Evolutionary conservation across 37 sponge, comb jelly and placozoan species (phyloP).

Genomic region (Eunapius fragilis): DNA sequence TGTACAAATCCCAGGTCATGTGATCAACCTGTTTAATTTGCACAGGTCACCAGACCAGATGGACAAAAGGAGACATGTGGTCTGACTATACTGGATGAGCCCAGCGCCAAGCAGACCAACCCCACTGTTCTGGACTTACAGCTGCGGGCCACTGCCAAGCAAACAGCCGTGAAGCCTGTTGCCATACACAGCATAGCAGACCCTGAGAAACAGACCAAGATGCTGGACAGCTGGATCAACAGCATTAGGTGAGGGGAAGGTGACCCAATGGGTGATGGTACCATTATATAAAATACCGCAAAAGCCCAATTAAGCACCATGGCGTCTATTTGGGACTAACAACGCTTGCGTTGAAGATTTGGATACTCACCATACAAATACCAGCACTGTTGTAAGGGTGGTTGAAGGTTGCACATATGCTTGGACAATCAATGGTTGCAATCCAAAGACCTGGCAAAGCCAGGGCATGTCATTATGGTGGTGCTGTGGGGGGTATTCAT

Average conservation of each 20-base stretch:
- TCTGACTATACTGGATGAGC: conserved; percentile 88
- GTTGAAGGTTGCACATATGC: no score
- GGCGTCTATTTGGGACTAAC: no score
- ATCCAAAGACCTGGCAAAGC: no score
- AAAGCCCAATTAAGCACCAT: no score
- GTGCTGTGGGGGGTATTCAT: no score
- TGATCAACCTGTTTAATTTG: background rate
- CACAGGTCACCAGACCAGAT: conserved; percentile 90
- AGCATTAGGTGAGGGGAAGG: conserved; percentile 60
- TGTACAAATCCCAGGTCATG: no score
- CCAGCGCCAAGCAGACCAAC: conserved; percentile 93
- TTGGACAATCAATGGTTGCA: no score
- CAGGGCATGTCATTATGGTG: no score
- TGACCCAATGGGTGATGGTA: background rate
- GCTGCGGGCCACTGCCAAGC: conserved; percentile 89
- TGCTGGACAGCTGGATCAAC: conserved; percentile 93
- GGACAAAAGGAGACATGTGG: conserved; percentile 78
- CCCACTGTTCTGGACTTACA: conserved; percentile 95
- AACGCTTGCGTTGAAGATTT: no score
- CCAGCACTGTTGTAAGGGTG: no score
- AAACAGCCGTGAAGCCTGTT: conserved; percentile 75
- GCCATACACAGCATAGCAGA: conserved; percentile 78
- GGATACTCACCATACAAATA: no score
- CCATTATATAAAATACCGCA: no score
- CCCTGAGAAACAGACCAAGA: conserved; percentile 86